Evolutionary conservation across 2,113 vertebrate species (phyloP).

Genomic region (Hylia prasina): DNA sequence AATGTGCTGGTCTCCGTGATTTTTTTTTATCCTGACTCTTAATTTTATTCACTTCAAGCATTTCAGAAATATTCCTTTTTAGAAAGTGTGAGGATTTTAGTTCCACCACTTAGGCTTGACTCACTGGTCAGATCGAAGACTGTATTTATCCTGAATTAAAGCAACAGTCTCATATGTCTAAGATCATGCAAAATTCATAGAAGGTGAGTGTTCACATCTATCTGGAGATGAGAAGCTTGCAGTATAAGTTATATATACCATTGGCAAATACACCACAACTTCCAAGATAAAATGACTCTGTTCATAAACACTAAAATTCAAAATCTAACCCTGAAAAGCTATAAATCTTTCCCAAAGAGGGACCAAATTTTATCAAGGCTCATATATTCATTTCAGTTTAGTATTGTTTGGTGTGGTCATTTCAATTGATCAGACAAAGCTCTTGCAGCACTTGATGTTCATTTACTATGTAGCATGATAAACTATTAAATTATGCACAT

Average conservation of each 20-base stretch:
- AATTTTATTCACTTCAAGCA: background rate
- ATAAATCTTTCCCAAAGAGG: background rate
- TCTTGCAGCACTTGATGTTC: background rate
- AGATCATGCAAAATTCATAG: background rate
- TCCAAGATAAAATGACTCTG: background rate
- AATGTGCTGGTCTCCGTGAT: background rate
- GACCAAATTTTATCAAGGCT: background rate
- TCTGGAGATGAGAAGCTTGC: background rate
- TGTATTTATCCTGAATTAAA: background rate
- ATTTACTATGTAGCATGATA: background rate
- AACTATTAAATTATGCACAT: background rate
- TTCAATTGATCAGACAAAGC: background rate
- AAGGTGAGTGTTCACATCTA: background rate
- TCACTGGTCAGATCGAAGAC: background rate
- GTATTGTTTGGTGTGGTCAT: background rate
- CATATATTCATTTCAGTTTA: background rate
- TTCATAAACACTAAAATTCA: background rate
- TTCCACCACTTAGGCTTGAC: background rate
- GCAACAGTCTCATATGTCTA: background rate
- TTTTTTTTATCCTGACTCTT: background rate
- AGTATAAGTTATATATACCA: background rate
- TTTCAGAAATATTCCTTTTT: background rate
- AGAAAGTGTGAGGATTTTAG: background rate
- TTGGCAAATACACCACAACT: accelerated
- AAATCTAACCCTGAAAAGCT: background rate